Evolutionary conservation across 2,888 invertebrate genomes (phyloP).

Genomic region (Thereva nobilitata): DNA sequence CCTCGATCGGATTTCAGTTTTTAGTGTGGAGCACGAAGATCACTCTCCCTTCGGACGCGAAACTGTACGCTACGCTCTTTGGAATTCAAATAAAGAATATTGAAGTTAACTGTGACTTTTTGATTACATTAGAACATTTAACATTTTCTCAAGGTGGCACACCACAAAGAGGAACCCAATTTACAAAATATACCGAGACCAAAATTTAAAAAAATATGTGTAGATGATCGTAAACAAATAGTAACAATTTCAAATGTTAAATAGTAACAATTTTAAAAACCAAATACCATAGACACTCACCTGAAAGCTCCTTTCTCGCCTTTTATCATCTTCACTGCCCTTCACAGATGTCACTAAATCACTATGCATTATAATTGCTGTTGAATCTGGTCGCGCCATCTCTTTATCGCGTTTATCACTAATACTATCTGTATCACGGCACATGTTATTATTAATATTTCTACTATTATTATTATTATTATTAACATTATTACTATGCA

Average conservation of each 20-base stretch:
- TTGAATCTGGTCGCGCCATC: conserved; percentile 54
- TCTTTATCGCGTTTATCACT: conserved; percentile 39
- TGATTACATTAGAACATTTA: too few species aligned
- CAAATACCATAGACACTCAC: conserved; percentile 47
- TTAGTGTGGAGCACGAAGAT: too few species aligned
- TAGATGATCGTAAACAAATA: neutral
- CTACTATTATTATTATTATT: conserved; percentile 48
- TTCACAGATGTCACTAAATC: conserved; percentile 33
- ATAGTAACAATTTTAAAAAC: neutral
- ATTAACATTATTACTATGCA: conserved; percentile 48
- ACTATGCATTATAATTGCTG: conserved; percentile 45
- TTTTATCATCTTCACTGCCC: conserved; percentile 51
- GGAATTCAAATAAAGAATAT: too few species aligned
- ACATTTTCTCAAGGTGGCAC: too few species aligned
- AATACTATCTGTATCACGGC: conserved; percentile 36
- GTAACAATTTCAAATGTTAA: neutral
- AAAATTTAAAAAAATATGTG: too few species aligned
- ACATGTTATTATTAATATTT: conserved; percentile 42
- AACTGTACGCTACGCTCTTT: too few species aligned
- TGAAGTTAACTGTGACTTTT: too few species aligned
- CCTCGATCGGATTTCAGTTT: too few species aligned
- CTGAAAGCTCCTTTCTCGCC: conserved; percentile 55
- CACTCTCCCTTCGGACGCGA: too few species aligned
- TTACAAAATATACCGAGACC: too few species aligned
- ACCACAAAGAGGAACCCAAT: too few species aligned